Evolutionary conservation across 30 jellyfish, hydroid and myxozoan genomes (phyloP).

Genomic region (Mastigias papua): DNA sequence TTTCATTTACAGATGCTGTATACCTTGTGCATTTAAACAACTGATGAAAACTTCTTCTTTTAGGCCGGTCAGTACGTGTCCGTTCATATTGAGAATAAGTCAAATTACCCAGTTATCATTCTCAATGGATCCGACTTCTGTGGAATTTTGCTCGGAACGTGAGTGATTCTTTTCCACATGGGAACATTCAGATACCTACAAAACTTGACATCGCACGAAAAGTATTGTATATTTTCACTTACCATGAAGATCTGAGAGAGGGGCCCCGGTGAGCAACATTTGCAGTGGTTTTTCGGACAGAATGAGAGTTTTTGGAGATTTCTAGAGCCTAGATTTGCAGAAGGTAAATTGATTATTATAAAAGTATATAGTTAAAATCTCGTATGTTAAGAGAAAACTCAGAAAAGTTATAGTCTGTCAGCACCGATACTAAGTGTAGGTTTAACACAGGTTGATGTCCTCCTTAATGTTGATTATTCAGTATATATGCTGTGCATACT

Average conservation of each 20-base stretch:
- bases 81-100: conserved; percentile 69
- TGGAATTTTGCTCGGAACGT: conserved; percentile 80
- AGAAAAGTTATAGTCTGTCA: not conserved
- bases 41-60: not conserved
- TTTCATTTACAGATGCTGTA: no score
- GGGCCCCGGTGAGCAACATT: not conserved
- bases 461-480: no score
- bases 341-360: not conserved
- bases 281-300: not conserved
- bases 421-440: no score
- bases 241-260: not conserved
- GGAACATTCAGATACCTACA: not conserved
- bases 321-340: not conserved
- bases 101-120: conserved; percentile 66
- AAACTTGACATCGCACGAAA: not conserved
- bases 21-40: not conserved
- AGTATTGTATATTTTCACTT: not conserved
- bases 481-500: no score
- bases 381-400: not conserved
- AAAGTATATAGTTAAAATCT: no score
- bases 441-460: no score
- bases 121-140: conserved; percentile 74
- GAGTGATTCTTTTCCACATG: conserved; percentile 3
- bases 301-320: not conserved
- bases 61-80: conserved; percentile 86